Conservation (phyloP, 2,888 invertebrate species). For the Melanophora roralis region DNA sequence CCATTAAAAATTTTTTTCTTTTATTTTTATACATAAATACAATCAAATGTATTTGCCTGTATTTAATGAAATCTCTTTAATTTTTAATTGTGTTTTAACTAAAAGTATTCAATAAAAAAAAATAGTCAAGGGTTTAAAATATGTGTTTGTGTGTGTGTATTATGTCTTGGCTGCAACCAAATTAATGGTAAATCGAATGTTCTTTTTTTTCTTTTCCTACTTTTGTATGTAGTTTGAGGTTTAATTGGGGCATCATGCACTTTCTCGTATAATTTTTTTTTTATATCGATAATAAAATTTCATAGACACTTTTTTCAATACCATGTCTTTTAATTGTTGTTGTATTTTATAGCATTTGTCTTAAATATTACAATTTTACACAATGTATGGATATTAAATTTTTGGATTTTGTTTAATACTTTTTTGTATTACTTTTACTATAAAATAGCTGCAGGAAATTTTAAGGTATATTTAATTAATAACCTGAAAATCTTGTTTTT, state of each 20-base stretch:
- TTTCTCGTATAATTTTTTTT: slow-evolving; percentile 16
- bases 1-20: not conserved
- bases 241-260: slow-evolving; percentile 40
- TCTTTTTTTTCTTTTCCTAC: not conserved
- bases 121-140: not conserved
- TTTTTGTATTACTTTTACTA: not conserved
- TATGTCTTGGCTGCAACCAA: not conserved
- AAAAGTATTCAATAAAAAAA: slow-evolving; percentile 1
- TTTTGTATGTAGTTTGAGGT: not conserved
- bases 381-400: slow-evolving; percentile 21
- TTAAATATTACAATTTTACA: slow-evolving; percentile 21
- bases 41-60: slow-evolving; percentile 20
- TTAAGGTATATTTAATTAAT: not conserved
- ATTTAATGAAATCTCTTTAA: slow-evolving; percentile 41
- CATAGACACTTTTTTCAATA: slow-evolving; percentile 1
- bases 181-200: slow-evolving; percentile 19
- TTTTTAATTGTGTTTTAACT: slow-evolving; percentile 48
- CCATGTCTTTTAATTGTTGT: slow-evolving; percentile 6
- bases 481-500: not conserved
- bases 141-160: not conserved
- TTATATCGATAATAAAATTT: slow-evolving; percentile 37
- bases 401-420: slow-evolving; percentile 7
- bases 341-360: slow-evolving; percentile 31
- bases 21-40: slow-evolving; percentile 21
- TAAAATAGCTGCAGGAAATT: slow-evolving; percentile 5